phyloP scores from a whole-genome alignment of 2,113 vertebrate species.

The Hypanus sabinus region DNA sequence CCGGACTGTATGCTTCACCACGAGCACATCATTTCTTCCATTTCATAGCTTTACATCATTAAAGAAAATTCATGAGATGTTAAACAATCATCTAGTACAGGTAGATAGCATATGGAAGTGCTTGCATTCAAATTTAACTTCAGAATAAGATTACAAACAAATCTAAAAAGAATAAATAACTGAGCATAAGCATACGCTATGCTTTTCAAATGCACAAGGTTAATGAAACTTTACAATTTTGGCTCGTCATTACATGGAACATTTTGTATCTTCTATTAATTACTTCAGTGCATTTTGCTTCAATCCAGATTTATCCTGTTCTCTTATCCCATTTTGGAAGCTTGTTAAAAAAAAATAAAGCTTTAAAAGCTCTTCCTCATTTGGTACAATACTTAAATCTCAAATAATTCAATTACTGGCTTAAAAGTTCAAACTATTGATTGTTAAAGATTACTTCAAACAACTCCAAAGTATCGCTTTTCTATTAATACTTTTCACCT shows the following conservation, averaged over 20 bases:
- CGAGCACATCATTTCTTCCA: background rate
- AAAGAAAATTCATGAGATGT: background rate
- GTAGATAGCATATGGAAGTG: background rate
- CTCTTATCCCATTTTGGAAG: background rate
- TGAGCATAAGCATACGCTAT: background rate
- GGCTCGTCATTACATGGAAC: background rate
- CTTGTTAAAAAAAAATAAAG: background rate
- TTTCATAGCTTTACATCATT: background rate
- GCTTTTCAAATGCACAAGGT: background rate
- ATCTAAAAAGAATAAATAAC: background rate
- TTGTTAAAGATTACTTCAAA: background rate
- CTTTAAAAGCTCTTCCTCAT: background rate
- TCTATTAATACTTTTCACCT: background rate
- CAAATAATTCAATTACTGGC: background rate
- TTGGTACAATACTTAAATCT: background rate
- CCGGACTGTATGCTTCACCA: background rate
- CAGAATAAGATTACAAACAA: background rate
- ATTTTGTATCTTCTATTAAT: background rate
- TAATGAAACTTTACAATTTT: background rate
- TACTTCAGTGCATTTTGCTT: background rate
- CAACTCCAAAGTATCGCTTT: background rate
- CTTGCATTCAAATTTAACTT: background rate
- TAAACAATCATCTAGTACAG: background rate
- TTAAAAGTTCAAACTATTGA: background rate
- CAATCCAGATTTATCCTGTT: background rate